A percentile compares a stretch with the other conserved stretches of the same genome.
These are phyloP conservation scores for Pseudochirops cupreus DNA, from an alignment of 2,797 vertebrate genomes.

Conservation along the genomic window DNA sequence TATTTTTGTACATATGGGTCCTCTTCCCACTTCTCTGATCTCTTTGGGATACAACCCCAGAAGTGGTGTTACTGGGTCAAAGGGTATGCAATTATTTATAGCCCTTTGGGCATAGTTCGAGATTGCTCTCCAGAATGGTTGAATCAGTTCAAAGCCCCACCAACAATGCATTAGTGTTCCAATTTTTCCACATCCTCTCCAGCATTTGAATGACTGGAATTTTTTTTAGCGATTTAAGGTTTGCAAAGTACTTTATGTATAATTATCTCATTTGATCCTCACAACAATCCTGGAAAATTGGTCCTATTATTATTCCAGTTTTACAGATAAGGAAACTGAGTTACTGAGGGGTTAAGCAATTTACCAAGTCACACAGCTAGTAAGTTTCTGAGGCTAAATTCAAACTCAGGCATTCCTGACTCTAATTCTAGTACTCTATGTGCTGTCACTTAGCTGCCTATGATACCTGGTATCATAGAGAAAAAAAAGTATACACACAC, in stretches of 20 bases:
- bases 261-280: background rate
- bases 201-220: background rate
- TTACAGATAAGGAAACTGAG: background rate
- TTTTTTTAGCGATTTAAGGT: background rate
- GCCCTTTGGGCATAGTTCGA: too few species aligned
- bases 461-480: background rate
- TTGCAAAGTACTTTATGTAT: background rate
- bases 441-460: background rate
- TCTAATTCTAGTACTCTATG: background rate
- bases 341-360: background rate
- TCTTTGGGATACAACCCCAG: too few species aligned
- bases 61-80: too few species aligned
- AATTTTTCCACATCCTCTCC: too few species aligned
- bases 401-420: background rate
- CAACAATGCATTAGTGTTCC: too few species aligned
- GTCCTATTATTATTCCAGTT: background rate
- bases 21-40: too few species aligned
- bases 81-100: too few species aligned
- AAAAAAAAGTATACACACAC: background rate
- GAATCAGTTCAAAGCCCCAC: too few species aligned
- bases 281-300: background rate
- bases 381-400: background rate
- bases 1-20: too few species aligned
- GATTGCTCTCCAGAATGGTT: too few species aligned
- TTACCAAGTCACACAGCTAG: background rate